phyloP scores from a whole-genome alignment of 2,113 vertebrate genomes.

The Anoura caudifer region DNA sequence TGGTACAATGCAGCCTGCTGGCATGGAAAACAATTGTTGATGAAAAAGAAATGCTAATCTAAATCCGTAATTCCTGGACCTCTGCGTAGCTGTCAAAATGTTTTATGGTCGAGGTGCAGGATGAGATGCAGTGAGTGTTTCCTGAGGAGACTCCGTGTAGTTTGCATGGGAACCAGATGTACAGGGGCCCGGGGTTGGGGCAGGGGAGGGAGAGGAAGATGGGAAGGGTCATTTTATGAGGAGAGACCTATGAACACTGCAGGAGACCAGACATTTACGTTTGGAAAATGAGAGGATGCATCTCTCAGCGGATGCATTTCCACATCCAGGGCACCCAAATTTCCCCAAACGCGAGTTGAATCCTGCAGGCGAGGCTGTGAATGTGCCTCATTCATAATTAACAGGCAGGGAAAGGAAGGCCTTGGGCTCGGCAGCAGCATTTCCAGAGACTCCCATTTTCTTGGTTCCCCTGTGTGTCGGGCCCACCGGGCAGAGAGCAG shows the following conservation, averaged over 20 bases:
- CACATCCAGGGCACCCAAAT: not conserved
- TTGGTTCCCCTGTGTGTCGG: not conserved
- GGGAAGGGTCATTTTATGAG: not conserved
- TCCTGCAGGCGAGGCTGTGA: not conserved
- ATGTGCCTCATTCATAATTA: not conserved
- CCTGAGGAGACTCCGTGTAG: not conserved
- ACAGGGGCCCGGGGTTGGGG: not conserved
- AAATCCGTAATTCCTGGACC: not conserved
- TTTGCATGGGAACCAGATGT: not conserved
- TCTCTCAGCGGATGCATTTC: not conserved
- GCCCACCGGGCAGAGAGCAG: not conserved
- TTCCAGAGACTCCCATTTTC: too few relatives aligned
- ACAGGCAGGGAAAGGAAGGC: not conserved
- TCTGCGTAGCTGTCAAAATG: not conserved
- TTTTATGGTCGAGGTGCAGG: not conserved
- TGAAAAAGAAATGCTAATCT: not conserved
- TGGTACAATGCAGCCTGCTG: not conserved
- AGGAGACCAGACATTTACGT: not conserved
- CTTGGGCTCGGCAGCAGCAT: not conserved
- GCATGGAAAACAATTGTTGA: slow-evolving; percentile 52
- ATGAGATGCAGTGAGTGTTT: not conserved
- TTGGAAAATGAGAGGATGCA: not conserved
- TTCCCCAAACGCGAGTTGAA: not conserved
- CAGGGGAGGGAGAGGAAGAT: not conserved
- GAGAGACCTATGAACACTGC: not conserved